These are phyloP conservation scores for Verasper variegatus DNA, from an alignment of 2,113 vertebrate species.

Conservation along the genomic window DNA sequence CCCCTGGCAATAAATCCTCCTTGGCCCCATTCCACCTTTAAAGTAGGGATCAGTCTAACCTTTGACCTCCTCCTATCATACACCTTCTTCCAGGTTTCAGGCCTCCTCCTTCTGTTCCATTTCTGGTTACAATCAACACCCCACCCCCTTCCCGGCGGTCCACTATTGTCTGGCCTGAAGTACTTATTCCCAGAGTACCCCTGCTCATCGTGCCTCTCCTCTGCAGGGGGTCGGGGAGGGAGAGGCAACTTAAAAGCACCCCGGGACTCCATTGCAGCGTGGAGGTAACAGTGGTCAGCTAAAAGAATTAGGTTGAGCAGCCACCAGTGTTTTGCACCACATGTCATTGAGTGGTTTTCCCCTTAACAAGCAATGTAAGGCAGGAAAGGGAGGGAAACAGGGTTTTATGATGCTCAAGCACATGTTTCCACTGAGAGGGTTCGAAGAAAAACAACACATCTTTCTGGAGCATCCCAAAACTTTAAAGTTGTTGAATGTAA, in stretches of 20 bases:
- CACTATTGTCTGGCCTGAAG: constrained; percentile 72
- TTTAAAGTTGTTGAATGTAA: constrained; percentile 11
- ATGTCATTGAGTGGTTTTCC: constrained; percentile 60
- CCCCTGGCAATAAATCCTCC: constrained; percentile 67
- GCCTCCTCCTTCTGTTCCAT: constrained; percentile 37
- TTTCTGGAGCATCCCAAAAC: constrained; percentile 34
- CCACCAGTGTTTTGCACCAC: constrained; percentile 65
- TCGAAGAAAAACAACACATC: constrained; percentile 41
- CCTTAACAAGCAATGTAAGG: constrained; percentile 67
- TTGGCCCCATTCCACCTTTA: constrained; percentile 61
- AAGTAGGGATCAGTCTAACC: constrained; percentile 72
- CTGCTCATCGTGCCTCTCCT: constrained; percentile 59
- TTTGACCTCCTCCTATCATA: constrained; percentile 50
- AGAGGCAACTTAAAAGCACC: constrained; percentile 65
- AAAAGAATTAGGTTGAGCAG: constrained; percentile 69
- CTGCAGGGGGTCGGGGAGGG: constrained; percentile 59
- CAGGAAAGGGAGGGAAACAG: constrained; percentile 40
- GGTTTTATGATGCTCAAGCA: constrained; percentile 64
- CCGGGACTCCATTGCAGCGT: constrained; percentile 35
- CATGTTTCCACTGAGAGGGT: constrained; percentile 69
- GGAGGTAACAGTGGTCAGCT: constrained; percentile 69
- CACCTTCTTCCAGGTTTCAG: constrained; percentile 29
- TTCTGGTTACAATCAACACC: constrained; percentile 50
- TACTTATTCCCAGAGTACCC: constrained; percentile 66
- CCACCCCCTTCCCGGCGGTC: constrained; percentile 40